These are phyloP conservation scores for Torymus aiolomorphi DNA, from an alignment of 2,888 invertebrate genomes.

Conservation along the genomic window DNA sequence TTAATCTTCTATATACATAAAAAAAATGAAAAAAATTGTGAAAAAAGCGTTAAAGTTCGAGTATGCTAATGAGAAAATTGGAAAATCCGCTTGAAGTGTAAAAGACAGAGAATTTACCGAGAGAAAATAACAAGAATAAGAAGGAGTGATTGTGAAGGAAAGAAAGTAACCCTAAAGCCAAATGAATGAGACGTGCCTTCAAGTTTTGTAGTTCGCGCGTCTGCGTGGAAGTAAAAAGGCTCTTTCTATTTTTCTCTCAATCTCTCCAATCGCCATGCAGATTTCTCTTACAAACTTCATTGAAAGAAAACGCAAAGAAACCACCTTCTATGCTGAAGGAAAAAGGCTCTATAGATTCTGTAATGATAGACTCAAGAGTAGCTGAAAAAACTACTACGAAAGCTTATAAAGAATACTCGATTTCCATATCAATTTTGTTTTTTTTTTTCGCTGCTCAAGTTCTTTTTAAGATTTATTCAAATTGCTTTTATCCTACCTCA, in stretches of 20 bases:
- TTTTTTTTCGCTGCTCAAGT: background rate
- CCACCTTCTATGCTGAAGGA: background rate
- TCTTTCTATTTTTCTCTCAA: background rate
- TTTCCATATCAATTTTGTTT: slow-evolving; percentile 8
- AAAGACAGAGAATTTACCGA: slow-evolving; percentile 2
- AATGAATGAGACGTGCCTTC: slow-evolving; percentile 38
- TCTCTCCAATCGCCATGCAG: slow-evolving; percentile 33
- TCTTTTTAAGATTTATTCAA: too few relatives aligned
- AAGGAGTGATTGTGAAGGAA: background rate
- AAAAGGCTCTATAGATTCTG: slow-evolving; percentile 25
- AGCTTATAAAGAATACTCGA: slow-evolving; percentile 2
- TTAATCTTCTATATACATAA: too few relatives aligned
- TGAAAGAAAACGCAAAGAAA: background rate
- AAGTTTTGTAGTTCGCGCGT: slow-evolving; percentile 39
- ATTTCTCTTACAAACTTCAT: slow-evolving; percentile 37
- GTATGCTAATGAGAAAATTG: slow-evolving; percentile 45
- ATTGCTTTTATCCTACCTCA: too few relatives aligned
- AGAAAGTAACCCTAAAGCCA: slow-evolving; percentile 36
- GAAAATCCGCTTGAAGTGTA: slow-evolving; percentile 22
- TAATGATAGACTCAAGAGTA: slow-evolving; percentile 36
- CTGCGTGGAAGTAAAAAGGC: background rate
- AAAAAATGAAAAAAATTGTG: too few relatives aligned
- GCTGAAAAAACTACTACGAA: background rate
- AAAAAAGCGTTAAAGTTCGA: background rate
- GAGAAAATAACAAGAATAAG: background rate